Conservation (phyloP, 2,113 vertebrate genomes). For the Turnix velox region DNA sequence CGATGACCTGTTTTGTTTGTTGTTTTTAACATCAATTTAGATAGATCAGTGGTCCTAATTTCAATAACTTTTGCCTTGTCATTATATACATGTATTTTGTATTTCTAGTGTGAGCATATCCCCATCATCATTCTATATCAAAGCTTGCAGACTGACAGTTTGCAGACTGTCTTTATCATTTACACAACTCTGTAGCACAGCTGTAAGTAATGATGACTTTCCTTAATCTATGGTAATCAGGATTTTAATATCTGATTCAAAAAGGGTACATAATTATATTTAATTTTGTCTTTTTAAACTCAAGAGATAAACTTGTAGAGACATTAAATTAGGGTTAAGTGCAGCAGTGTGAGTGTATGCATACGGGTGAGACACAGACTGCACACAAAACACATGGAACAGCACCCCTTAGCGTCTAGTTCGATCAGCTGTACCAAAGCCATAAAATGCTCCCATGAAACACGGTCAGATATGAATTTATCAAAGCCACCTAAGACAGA, state of each 20-base stretch:
- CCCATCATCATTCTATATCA: rapidly evolving
- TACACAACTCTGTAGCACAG: not conserved
- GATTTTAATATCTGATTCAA: conserved; percentile 23
- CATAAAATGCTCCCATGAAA: not conserved
- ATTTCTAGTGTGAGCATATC: not conserved
- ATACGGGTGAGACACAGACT: rapidly evolving
- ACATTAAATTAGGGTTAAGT: not conserved
- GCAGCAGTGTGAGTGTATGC: not conserved
- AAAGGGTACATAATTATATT: conserved; percentile 31
- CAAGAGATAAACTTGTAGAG: not conserved
- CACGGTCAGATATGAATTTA: not conserved
- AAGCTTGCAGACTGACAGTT: not conserved
- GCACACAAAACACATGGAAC: not conserved
- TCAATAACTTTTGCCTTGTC: not conserved
- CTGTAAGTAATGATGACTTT: conserved; percentile 27
- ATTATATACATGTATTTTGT: not conserved
- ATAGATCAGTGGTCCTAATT: not conserved
- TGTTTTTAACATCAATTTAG: not conserved
- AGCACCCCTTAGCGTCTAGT: conserved; percentile 45
- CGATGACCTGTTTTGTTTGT: not conserved
- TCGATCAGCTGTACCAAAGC: not conserved
- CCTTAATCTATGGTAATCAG: conserved; percentile 16
- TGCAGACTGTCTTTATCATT: not conserved
- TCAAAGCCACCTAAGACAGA: not conserved
- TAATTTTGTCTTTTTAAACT: not conserved